Evolutionary conservation across 2,113 vertebrate genomes (phyloP), one percentile per base, ranked within the genome.

Genomic region (Lophius piscatorius): DNA sequence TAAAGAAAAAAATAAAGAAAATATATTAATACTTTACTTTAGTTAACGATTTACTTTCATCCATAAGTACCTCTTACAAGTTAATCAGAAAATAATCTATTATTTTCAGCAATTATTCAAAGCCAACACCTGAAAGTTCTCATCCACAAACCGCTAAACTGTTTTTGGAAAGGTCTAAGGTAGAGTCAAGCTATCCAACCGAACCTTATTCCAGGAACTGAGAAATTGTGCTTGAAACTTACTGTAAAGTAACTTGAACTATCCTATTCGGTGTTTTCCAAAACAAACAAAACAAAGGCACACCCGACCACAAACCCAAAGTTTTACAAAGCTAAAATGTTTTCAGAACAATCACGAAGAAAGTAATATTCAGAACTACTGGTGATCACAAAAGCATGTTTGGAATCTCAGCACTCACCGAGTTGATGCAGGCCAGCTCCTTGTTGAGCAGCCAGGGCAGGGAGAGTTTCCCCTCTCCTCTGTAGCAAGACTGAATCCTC

Each of bases 391-490:
- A 23, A 56, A 45, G 60, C 22, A 59, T 33, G 13, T 64, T 5
- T 44, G 44, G 13, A 13, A 78, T 34, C 28, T 58, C 4, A 56
- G 74, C 48, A 83, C 96, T 95, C 86, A 98, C 96, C 51, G 96
- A 97, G 84, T 98, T 98, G 89, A 98, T 98, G 88, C 96, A 98
- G 75, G 93, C 92, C 64, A 98, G 90, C 80, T 98, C 96, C 88
- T 98, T 98, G 90, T 98, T 98, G 68, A 98, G 93, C 66, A 98
- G 93, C 97, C 97, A 98, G 13, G 96, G 95, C 69, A 98, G 84
- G 0, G 95, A 96, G 64, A 98, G 94, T 26, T 96, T 97, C 70
- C 97, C 97, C 77, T 98, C 94, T 1, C 97, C 96, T 44, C 92
- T 92, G 85, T 98, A 98, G 87, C 97, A 98, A 0, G 97, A 98